phyloP scores from a whole-genome alignment of 2,113 vertebrate species.

The Fulica atra region DNA sequence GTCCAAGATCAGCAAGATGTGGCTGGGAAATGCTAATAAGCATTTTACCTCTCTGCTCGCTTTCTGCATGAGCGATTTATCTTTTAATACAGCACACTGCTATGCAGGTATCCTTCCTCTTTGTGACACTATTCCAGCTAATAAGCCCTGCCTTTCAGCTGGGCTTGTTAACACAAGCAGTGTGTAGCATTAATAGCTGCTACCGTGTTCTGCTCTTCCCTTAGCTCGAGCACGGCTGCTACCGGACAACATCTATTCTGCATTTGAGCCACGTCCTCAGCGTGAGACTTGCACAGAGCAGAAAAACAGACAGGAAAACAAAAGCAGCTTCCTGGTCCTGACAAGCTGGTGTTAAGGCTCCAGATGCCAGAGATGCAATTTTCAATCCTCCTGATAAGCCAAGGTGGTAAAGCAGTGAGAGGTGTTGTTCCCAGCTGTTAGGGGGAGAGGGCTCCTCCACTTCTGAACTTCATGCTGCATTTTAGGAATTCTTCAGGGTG shows the following conservation, averaged over 20 bases:
- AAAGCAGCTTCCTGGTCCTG: neutral
- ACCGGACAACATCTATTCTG: neutral
- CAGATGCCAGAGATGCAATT: neutral
- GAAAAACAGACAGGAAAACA: neutral
- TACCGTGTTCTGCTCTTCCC: neutral
- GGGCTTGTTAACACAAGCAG: neutral
- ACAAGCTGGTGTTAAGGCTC: neutral
- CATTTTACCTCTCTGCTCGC: neutral
- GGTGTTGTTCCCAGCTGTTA: neutral
- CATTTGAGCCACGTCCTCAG: neutral
- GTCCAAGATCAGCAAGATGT: neutral
- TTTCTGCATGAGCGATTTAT: neutral
- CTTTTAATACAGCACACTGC: neutral
- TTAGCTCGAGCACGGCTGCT: neutral
- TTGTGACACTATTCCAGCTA: neutral
- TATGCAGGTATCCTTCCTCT: neutral
- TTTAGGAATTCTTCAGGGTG: neutral
- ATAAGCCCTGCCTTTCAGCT: neutral
- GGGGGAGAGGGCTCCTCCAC: neutral
- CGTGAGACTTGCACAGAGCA: neutral
- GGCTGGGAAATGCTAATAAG: neutral
- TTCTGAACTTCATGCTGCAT: neutral
- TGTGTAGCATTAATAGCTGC: neutral
- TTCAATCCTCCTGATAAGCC: neutral
- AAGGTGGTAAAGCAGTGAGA: neutral